Evolutionary conservation across 53 echinoderm and acorn worm genomes (phyloP).

Genomic region (Holothuria leucospilota): DNA sequence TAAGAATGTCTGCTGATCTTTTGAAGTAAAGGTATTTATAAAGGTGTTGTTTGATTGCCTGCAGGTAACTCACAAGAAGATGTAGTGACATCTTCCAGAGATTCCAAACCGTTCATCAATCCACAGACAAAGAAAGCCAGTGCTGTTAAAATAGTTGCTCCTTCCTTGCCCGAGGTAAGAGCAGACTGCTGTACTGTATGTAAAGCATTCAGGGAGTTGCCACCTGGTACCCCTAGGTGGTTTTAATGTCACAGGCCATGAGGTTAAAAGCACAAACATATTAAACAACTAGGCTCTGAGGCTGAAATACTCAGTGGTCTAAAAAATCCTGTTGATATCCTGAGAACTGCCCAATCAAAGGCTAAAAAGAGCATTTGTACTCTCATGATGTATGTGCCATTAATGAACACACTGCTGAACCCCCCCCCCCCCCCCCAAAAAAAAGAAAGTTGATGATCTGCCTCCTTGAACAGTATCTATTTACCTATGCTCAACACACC

Average conservation of each 20-base stretch:
- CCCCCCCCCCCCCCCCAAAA: no score
- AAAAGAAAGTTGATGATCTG: no score
- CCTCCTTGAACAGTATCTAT: no score
- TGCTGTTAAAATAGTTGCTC: slow-evolving; percentile 74
- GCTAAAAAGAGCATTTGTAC: no score
- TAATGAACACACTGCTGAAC: no score
- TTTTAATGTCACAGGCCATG: not conserved
- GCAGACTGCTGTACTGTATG: not conserved
- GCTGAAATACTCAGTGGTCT: not conserved
- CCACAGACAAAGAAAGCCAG: slow-evolving; percentile 71
- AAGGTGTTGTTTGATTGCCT: no score
- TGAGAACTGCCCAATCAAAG: no score
- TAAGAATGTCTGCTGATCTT: no score
- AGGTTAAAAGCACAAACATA: not conserved
- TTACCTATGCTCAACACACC: no score
- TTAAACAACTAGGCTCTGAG: not conserved
- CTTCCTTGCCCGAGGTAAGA: slow-evolving; percentile 78
- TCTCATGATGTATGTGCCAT: no score
- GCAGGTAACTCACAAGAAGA: slow-evolving; percentile 6
- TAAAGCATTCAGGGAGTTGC: no score
- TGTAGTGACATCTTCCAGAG: not conserved
- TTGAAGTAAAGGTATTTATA: no score
- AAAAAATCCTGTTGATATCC: not conserved
- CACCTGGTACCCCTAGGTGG: not conserved
- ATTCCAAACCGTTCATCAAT: slow-evolving; percentile 63